Conservation (phyloP, 2,888 invertebrate genomes). For the Lathronympha strigana region DNA sequence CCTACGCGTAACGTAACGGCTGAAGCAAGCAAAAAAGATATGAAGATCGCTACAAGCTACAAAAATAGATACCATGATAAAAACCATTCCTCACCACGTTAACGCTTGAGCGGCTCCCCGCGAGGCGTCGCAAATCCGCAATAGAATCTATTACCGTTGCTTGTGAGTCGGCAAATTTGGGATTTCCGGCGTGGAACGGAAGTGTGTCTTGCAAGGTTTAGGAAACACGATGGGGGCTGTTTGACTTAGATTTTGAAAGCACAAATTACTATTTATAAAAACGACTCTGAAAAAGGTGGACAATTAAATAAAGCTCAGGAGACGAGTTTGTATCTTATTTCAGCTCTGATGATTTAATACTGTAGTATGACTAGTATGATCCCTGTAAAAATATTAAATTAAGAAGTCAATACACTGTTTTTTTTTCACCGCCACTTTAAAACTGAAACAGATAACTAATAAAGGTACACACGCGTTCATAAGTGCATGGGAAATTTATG, state of each 20-base stretch:
- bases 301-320: too few species aligned
- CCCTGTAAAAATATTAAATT: too few species aligned
- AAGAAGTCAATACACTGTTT: too few species aligned
- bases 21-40: not conserved
- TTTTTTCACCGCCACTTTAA: too few species aligned
- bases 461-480: too few species aligned
- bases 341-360: too few species aligned
- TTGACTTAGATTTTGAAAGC: not conserved
- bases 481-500: too few species aligned
- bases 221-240: not conserved
- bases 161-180: conserved; percentile 35
- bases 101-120: conserved; percentile 50
- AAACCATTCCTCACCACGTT: conserved; percentile 52
- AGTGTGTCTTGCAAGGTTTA: conserved; percentile 12
- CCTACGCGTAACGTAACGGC: too few species aligned
- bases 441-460: too few species aligned
- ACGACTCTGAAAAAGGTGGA: too few species aligned
- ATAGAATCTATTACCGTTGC: conserved; percentile 37
- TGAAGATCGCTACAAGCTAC: not conserved
- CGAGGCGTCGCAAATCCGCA: conserved; percentile 45
- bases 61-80: conserved; percentile 52
- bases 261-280: not conserved
- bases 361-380: too few species aligned
- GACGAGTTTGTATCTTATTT: too few species aligned
- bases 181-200: conserved; percentile 21